Conservation (phyloP, 2,888 invertebrate species). For the Drosophila stalkeri region DNA sequence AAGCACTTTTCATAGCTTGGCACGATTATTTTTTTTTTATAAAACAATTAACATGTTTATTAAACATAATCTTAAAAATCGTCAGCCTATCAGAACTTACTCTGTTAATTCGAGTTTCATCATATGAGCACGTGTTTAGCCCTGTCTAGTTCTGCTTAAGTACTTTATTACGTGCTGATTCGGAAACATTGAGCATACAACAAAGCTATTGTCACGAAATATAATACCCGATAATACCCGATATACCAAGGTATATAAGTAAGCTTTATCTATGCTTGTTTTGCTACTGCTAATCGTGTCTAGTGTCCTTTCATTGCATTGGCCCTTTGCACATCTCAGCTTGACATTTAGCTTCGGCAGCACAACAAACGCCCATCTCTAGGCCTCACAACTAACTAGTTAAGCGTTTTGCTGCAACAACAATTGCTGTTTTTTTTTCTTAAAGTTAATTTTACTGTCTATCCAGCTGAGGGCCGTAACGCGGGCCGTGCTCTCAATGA, state of each 20-base stretch:
- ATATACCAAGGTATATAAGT: background rate
- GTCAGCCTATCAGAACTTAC: background rate
- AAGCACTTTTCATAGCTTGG: background rate
- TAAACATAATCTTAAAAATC: background rate
- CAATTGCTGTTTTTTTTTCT: conserved; percentile 11
- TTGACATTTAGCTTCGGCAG: background rate
- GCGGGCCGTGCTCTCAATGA: conserved; percentile 52
- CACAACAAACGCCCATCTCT: conserved; percentile 4
- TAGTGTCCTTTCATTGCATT: background rate
- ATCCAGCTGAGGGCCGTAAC: conserved; percentile 15
- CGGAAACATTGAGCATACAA: background rate
- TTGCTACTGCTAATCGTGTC: background rate
- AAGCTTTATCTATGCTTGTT: background rate
- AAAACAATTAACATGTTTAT: background rate
- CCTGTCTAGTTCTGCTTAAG: background rate
- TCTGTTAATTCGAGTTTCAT: background rate
- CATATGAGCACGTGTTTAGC: background rate
- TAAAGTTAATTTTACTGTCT: conserved; percentile 57
- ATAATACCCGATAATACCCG: background rate
- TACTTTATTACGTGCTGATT: background rate
- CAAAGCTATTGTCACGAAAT: background rate
- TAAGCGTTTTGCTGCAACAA: conserved; percentile 12
- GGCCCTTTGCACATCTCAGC: background rate
- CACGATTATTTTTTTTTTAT: background rate
- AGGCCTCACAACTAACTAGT: conserved; percentile 41